Base-by-base conservation (phyloP, 2,888 invertebrate genomes). In the Thymelicus sylvestris region DNA sequence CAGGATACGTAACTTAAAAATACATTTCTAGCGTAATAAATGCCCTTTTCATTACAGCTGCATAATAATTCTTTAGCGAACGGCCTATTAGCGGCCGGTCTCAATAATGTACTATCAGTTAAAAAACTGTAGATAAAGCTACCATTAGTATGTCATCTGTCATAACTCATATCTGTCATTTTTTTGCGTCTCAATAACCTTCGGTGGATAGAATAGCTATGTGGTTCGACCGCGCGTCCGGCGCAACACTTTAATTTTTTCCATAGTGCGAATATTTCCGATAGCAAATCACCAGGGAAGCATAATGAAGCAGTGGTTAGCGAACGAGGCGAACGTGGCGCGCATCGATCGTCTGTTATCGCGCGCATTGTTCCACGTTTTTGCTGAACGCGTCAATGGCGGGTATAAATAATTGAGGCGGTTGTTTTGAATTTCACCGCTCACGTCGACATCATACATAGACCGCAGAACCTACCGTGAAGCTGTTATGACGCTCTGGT, bases 331-430 rank as follows among this genome's bases (percentile, higher is more conserved):
- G 60, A 62, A 63, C 64, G 68, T 69, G 64, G 64, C 77, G 80
- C 79, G 81, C 83, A 87, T 88, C 89, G 89, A 88, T 89, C 86
- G 84, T 72, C 75, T 82, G 80, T 87, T 87, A 87, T 87, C 88
- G 86, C 78, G 78, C 79, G 73, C 77, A 80, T 82, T 82, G 82
- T 81, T 80, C 76, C 75, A 72, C 80, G 79, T 81, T 81, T 86
- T 86, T 87, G 83, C 84, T 82, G 80, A 83, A 83, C 78, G 78
- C 81, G 80, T 77, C 79, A 79, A 77, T 59, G 79, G 80, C 80
- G 86, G 83, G 87, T 87, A 84, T 86, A 86, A 87, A 87, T 86
- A 87, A 83, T 68, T 39, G 39, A 55, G 44, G 52, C 52, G 61
- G 13, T 55, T 44, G 62, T 68, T 64, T 64, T 50, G 62, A 62